Evolutionary conservation across 1,140 invertebrate genomes (phyloP), one percentile per base, ranked within the genome.

Genomic region (Caenorhabditis remanei): DNA sequence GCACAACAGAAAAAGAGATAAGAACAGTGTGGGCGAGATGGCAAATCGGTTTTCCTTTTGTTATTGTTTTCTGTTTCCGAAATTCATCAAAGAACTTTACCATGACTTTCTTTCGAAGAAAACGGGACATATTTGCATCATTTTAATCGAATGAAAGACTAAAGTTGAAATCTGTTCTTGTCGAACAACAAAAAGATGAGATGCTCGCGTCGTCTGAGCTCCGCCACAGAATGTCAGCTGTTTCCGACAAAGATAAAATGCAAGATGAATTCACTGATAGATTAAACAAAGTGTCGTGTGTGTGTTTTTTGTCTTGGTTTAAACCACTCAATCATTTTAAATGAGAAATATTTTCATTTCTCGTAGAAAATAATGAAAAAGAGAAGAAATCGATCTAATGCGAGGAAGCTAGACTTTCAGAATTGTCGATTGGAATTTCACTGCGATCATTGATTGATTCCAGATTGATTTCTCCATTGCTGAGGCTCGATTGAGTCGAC

Each of bases 171-270:
- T 53, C 41, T 53, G 21, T 79, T 79, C 11, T 63, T 63, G 50
- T 53, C 24, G 24, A 63, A 63, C 61, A 63, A 63, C 61, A 71
- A 65, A 65, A 65, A 65, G 24, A 65, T 40, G 40, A 71, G 65
- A 16, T 71, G 9, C 32, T 41, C 63, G 21, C 61, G 24, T 43
- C n/a, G 41, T 71, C 71, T 24, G 71, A 50, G 71, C 71, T 79
- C 71, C 71, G 71, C 71, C 71, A 79, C 71, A 79, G 46, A 79
- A 79, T 79, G 71, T 79, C 71, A 79, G 71, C 71, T 79, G 71
- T 79, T 79, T 79, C 71, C 7, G 53, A 40, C 11, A 50, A 32
- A 79, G 71, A 79, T 79, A 79, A 79, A 79, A 79, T 79, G 71
- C 43, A 79, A 79, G 71, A 79, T 50, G 71, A 79, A 79, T 79